phyloP scores from a whole-genome alignment of 2,113 vertebrate genomes.

The Agapornis roseicollis region DNA sequence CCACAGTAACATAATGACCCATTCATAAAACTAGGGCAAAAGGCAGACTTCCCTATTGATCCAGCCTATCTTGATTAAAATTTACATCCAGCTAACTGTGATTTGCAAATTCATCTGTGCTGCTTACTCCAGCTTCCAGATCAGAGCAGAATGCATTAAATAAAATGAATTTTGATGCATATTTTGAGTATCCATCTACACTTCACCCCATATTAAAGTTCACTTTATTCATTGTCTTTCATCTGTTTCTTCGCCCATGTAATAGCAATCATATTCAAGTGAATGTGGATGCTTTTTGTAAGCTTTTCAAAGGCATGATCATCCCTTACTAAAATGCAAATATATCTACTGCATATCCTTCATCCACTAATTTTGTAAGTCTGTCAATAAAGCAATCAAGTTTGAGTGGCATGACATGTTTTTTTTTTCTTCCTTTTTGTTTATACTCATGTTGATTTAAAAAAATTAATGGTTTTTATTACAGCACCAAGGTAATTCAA shows the following conservation, averaged over 20 bases:
- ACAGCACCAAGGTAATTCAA: neutral
- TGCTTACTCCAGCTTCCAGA: neutral
- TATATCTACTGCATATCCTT: neutral
- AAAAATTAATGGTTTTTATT: conserved; percentile 55
- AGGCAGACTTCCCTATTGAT: neutral
- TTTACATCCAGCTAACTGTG: neutral
- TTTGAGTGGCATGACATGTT: neutral
- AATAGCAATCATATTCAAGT: neutral
- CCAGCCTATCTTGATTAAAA: neutral
- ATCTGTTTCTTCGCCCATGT: neutral
- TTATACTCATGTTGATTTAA: neutral
- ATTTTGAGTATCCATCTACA: neutral
- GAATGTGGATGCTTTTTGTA: neutral
- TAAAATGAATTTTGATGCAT: neutral
- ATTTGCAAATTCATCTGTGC: neutral
- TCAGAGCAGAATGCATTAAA: neutral
- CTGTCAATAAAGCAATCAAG: conserved; percentile 50
- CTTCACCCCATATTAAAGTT: neutral
- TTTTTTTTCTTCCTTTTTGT: conserved; percentile 26
- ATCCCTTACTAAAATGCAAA: conserved; percentile 33
- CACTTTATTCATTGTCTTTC: neutral
- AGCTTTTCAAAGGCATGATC: conserved; percentile 16
- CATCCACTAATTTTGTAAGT: conserved; percentile 40
- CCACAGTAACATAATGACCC: neutral
- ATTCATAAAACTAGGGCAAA: neutral